Evolutionary conservation across 2,113 vertebrate genomes (phyloP).

Genomic region (Beaufortia kweichowensis): DNA sequence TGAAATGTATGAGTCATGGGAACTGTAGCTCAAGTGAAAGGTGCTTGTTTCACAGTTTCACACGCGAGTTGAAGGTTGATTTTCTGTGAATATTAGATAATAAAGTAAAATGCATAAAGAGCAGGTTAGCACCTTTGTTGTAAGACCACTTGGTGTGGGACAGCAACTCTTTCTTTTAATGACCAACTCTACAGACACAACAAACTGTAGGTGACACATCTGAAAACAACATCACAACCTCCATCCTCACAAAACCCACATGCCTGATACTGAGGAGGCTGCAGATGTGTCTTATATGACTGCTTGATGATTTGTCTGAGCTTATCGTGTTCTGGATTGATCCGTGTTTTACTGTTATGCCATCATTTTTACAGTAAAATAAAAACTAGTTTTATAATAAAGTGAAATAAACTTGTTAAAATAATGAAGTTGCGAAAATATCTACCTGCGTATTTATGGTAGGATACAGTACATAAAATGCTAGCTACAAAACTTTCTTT

Average conservation of each 20-base stretch:
- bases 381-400: no score
- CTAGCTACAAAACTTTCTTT: no score
- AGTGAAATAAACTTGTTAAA: no score
- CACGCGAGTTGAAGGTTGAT: slow-evolving; percentile 21
- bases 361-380: no score
- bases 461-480: no score
- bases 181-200: not conserved
- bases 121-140: slow-evolving; percentile 11
- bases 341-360: no score
- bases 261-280: not conserved
- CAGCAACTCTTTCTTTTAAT: not conserved
- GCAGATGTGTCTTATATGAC: not conserved
- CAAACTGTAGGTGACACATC: not conserved
- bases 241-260: not conserved
- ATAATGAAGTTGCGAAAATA: no score
- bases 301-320: no score
- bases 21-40: slow-evolving; percentile 12
- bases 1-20: slow-evolving; percentile 23
- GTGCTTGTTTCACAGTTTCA: slow-evolving; percentile 17
- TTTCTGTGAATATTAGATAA: slow-evolving; percentile 18
- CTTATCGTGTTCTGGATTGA: no score
- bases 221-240: not conserved
- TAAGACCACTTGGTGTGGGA: slow-evolving; percentile 5
- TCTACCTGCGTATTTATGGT: no score
- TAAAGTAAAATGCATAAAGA: slow-evolving; percentile 5